Evolutionary conservation across 2,888 invertebrate species (phyloP).

Genomic region (Cotesia congregata): DNA sequence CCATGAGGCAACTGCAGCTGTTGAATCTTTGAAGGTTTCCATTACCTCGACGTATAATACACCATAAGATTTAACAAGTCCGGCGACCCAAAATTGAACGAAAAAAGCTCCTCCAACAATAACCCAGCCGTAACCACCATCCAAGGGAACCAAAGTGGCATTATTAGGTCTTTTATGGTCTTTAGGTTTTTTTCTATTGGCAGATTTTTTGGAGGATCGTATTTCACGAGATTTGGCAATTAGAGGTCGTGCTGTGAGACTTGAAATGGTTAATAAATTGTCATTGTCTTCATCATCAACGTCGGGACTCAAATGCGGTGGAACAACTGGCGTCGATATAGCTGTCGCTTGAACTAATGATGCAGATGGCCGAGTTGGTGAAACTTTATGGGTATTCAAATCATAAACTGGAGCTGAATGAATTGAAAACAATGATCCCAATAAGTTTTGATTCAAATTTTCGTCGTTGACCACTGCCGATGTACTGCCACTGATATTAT

Average conservation of each 20-base stretch:
- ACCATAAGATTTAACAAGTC: conserved; percentile 85
- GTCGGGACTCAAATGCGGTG: conserved; percentile 66
- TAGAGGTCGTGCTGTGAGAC: conserved; percentile 80
- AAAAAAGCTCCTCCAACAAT: conserved; percentile 84
- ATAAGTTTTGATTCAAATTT: conserved; percentile 69
- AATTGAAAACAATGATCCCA: conserved; percentile 78
- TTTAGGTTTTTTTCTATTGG: conserved; percentile 42
- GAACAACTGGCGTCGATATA: conserved; percentile 67
- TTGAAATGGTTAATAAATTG: conserved; percentile 80
- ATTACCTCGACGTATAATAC: conserved; percentile 85
- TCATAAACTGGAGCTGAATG: conserved; percentile 77
- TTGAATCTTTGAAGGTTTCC: conserved; percentile 83
- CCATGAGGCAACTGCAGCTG: conserved; percentile 84
- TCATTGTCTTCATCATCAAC: conserved; percentile 79
- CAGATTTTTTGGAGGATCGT: conserved; percentile 67
- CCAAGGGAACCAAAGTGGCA: conserved; percentile 72
- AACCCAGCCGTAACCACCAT: conserved; percentile 85
- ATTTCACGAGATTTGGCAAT: conserved; percentile 79
- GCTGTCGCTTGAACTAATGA: conserved; percentile 71
- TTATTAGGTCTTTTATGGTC: conserved; percentile 52
- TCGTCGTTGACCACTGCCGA: conserved; percentile 60
- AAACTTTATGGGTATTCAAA: conserved; percentile 54
- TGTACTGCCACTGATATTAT: conserved; percentile 57
- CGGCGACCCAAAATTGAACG: conserved; percentile 87
- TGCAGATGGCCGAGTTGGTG: conserved; percentile 69